A percentile compares a stretch with the other conserved stretches of the same genome.
Evolutionary conservation across 2,888 invertebrate species (phyloP).

Genomic region (Drosophila infuscata): DNA sequence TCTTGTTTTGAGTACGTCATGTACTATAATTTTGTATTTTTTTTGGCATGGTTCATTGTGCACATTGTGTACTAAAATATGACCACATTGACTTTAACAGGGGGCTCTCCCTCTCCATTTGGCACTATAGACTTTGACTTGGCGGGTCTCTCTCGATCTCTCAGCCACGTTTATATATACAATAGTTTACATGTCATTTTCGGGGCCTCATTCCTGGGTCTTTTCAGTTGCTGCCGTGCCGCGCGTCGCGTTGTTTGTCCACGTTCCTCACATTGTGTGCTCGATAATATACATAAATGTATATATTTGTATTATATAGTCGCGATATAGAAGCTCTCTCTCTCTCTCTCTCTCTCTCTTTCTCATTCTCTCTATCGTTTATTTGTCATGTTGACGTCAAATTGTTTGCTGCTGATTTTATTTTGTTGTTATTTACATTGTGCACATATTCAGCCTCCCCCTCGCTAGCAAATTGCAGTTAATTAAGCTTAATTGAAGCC

Average conservation of each 20-base stretch:
- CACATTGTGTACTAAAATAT: constrained; percentile 45
- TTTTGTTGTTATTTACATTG: constrained; percentile 33
- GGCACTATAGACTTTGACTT: constrained; percentile 50
- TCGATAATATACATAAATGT: constrained; percentile 16
- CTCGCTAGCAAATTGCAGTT: constrained; percentile 65
- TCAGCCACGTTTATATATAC: constrained; percentile 13
- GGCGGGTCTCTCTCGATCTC: constrained; percentile 27
- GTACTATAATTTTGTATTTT: constrained; percentile 46
- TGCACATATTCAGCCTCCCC: not conserved
- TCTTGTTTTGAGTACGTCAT: constrained; percentile 44
- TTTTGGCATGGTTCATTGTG: constrained; percentile 80
- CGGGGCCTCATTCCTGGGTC: constrained; percentile 50
- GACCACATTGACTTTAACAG: constrained; percentile 29
- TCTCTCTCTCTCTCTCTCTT: too few species aligned
- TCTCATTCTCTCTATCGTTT: not conserved
- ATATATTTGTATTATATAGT: constrained; percentile 29
- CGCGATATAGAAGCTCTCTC: constrained; percentile 15
- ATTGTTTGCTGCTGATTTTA: constrained; percentile 30
- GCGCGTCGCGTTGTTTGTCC: constrained; percentile 64
- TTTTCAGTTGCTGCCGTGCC: constrained; percentile 63
- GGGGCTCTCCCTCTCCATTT: constrained; percentile 43
- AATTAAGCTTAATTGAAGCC: constrained; percentile 74
- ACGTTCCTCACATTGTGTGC: constrained; percentile 27
- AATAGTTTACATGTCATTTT: constrained; percentile 40
- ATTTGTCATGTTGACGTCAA: constrained; percentile 29